These are phyloP conservation scores for Tortricodes alternella DNA, from an alignment of 2,888 invertebrate species.

Conservation along the genomic window DNA sequence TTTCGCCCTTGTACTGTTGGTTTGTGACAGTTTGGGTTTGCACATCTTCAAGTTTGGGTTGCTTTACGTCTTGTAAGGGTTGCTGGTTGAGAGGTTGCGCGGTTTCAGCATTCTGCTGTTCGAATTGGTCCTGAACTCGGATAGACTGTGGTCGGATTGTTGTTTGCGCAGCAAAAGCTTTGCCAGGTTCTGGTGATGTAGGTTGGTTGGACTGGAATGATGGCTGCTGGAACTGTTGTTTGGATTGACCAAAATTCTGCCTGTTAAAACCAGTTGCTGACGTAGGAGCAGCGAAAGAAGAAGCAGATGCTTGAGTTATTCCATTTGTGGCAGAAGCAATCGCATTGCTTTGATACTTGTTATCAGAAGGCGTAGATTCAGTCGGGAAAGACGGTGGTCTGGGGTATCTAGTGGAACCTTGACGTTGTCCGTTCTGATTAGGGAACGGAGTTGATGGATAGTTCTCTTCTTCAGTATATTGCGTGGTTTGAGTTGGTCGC, in stretches of 20 bases:
- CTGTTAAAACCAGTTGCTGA: conserved; percentile 33
- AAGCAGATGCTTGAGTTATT: conserved; percentile 57
- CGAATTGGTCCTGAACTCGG: conserved; percentile 14
- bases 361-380: conserved; percentile 1
- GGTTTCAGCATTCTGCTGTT: conserved; percentile 14
- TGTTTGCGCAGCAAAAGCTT: conserved; percentile 16
- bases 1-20: conserved; percentile 49
- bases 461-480: conserved; percentile 32
- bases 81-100: conserved; percentile 27
- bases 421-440: conserved; percentile 25
- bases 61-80: conserved; percentile 22
- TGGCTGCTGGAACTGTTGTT: conserved; percentile 30
- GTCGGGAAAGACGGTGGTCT: conserved; percentile 35
- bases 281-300: conserved; percentile 53
- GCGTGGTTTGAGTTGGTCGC: conserved; percentile 30
- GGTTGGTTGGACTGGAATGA: conserved; percentile 14
- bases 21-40: conserved; percentile 32
- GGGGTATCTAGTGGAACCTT: conserved; percentile 37
- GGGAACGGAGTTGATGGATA: conserved; percentile 33
- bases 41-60: conserved; percentile 28
- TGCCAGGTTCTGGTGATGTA: conserved; percentile 1
- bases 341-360: conserved; percentile 16
- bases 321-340: conserved; percentile 39
- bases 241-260: conserved; percentile 30
- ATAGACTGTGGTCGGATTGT: conserved; percentile 5